These are phyloP conservation scores for Stramonita haemastoma DNA, from an alignment of 2,888 invertebrate species.

Conservation along the genomic window DNA sequence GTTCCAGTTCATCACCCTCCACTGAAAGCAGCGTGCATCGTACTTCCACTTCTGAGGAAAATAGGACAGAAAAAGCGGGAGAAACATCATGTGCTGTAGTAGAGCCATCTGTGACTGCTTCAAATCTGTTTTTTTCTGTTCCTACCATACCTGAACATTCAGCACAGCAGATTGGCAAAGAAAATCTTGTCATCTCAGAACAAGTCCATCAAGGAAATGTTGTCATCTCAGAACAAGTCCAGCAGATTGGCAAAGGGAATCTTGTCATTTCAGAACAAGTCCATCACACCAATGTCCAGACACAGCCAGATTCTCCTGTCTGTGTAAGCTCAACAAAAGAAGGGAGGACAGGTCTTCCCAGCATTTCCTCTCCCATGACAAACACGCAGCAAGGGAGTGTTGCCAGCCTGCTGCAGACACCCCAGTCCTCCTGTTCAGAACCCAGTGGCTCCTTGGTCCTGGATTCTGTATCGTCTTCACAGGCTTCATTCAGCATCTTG, in stretches of 20 bases:
- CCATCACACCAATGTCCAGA: background rate
- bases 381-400: slow-evolving; percentile 13
- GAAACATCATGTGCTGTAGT: background rate
- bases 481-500: background rate
- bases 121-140: background rate
- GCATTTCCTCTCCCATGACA: background rate
- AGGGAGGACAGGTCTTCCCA: background rate
- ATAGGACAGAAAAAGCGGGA: too few relatives aligned
- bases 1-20: too few relatives aligned
- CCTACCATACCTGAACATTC: background rate
- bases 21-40: too few relatives aligned
- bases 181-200: too few relatives aligned
- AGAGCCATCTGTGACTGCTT: background rate
- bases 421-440: background rate
- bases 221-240: too few relatives aligned
- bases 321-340: background rate
- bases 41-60: too few relatives aligned
- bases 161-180: background rate
- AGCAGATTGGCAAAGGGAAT: too few relatives aligned
- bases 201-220: too few relatives aligned
- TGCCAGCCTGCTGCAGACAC: slow-evolving; percentile 1
- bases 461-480: background rate
- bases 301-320: background rate
- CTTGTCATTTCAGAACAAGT: too few relatives aligned
- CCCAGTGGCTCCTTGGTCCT: background rate